Base-by-base conservation (phyloP, 2,888 invertebrate genomes). In the Habrosyne pyritoides region DNA sequence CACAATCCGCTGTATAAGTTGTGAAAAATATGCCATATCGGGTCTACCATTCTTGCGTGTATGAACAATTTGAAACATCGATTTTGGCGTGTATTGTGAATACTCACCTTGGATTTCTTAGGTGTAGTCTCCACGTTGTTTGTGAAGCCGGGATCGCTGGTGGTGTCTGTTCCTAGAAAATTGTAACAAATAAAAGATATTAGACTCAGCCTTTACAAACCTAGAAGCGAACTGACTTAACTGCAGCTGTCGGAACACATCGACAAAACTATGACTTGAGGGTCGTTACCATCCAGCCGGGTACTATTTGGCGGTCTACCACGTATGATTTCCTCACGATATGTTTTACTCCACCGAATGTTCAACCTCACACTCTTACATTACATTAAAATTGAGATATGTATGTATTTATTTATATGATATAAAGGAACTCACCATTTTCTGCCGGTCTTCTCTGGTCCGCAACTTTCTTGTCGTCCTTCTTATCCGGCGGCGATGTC, bases 401-500 rank as follows among this genome's bases (percentile, higher is more conserved):
- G n/a, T 42, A 42, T 42, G 4, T 18, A 42, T 5, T 42, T 18
- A 14, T 42, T 2, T 18, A 42, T 7, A n/a, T 0, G 14, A 8
- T 42, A 8, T 28, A 24, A 47, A 10, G 21, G 1, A 21, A 63
- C 79, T 53, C 55, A 91, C 92, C 93, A 56, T 93, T 93, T 54
- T 93, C 92, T 54, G 91, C 89, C 0, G 90, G 91, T 68, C 83
- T 88, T 71, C 71, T 83, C 64, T 81, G 84, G 47, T 89, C 91
- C 1, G 66, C 69, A 0, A 75, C 53, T 54, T 82, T 84, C 71
- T 84, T 85, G 22, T 87, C 87, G 0, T 93, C 92, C 69, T 93
- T 93, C 78, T 93, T 94, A 65, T 94, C 93, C 18, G 93, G 93
- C 54, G 94, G 94, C 21, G n/a, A n/a, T n/a, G 95, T 93, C 51